Conservation (phyloP, 1,140 invertebrate species). For the Drosophila trapezifrons region DNA sequence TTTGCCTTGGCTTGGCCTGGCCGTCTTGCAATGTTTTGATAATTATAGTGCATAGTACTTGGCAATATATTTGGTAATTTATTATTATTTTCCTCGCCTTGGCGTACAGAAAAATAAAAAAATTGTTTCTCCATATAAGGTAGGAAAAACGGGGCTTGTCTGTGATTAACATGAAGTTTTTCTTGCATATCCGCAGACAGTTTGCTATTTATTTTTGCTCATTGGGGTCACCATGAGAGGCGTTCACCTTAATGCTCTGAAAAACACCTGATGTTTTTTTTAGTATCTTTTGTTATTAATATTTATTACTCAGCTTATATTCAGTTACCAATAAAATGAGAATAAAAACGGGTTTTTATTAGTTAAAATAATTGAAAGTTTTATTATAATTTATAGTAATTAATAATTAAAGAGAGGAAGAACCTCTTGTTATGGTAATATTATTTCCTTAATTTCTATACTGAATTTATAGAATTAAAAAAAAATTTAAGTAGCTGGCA, state of each 20-base stretch:
- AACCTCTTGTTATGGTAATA: no score
- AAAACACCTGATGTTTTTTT: not conserved
- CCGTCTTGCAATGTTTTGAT: constrained; percentile 18
- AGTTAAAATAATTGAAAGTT: no score
- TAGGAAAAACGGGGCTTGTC: constrained; percentile 9
- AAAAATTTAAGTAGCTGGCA: no score
- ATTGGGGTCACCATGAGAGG: not conserved
- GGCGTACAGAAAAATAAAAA: no score
- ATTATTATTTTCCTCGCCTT: constrained; percentile 16
- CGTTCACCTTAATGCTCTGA: not conserved
- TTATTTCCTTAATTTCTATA: no score
- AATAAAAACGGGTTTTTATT: no score
- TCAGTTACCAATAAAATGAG: no score
- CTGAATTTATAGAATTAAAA: no score
- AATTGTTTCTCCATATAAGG: not conserved
- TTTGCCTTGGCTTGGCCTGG: constrained; percentile 1
- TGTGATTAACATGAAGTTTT: constrained; percentile 5
- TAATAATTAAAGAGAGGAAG: no score
- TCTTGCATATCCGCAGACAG: not conserved
- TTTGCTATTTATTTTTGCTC: constrained; percentile 1
- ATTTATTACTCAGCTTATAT: no score
- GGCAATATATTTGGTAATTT: constrained; percentile 10
- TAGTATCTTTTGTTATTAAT: not conserved
- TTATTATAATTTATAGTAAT: no score
- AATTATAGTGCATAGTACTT: constrained; percentile 8